Evolutionary conservation across 2,797 vertebrate species (phyloP), one percentile per base, ranked within the genome.

Genomic region (Fistularia tabacaria): DNA sequence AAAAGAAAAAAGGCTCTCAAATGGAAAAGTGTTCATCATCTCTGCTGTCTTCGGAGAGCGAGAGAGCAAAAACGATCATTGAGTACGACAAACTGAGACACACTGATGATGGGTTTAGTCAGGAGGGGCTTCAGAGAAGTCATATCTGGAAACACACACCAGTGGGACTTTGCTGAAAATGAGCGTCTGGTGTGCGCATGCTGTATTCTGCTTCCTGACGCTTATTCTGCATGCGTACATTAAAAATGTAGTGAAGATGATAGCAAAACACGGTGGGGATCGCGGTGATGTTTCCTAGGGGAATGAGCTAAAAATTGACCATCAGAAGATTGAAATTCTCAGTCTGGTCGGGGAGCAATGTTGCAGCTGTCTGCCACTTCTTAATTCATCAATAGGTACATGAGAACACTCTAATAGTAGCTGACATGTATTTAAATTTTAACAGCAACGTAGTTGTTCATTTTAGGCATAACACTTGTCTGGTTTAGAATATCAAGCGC

Each of bases 21-120:
- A 61, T n/a, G 40, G 40, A 66, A 59, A 73, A 53, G 46, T 56
- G 75, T 63, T 72, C 63, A 63, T 71, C 59, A 62, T 62, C 25
- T 41, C 37, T 7, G 49, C 54, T 59, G 46, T 66, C 54, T 56
- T 40, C 43, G 13, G 25, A 46, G 54, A 68, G 57, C 47, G 46
- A 51, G 25, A 25, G 25, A 59, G 42, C 46, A 53, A 45, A 48
- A 39, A 59, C 62, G n/a, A 69, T 49, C 40, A 25, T 36, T 40
- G 36, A 11, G 14, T 39, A 46, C 36, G 44, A 65, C 41, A 10
- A 69, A 65, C 51, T 40, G 54, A 63, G 50, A 64, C 51, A 40
- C 46, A 54, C 40, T 45, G 41, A 43, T 64, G 42, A 14, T 57
- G 53, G 36, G 55, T 14, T 62, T 53, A 60, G 59, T 66, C 10